Evolutionary conservation across 2,888 invertebrate genomes (phyloP).

Genomic region (Amphipoea lucens): DNA sequence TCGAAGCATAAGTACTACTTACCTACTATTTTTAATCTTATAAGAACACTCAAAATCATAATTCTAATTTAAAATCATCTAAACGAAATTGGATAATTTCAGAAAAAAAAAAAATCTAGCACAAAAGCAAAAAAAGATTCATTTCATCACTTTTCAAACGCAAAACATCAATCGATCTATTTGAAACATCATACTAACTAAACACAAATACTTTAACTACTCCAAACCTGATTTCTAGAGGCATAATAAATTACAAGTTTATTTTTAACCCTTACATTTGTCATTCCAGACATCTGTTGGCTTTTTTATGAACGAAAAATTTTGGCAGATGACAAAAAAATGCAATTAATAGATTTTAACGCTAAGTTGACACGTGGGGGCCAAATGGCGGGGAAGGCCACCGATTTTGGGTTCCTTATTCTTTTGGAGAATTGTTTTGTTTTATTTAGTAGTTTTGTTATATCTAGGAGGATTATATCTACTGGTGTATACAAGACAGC

Average conservation of each 20-base stretch:
- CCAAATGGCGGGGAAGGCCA: slow-evolving; percentile 82
- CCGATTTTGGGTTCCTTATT: slow-evolving; percentile 74
- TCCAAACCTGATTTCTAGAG: slow-evolving; percentile 51
- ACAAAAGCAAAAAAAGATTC: background rate
- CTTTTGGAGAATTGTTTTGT: slow-evolving; percentile 10
- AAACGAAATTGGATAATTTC: background rate
- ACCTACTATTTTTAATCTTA: background rate
- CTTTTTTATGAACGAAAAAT: slow-evolving; percentile 67
- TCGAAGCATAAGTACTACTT: background rate
- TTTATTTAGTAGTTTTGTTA: background rate
- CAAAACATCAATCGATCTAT: slow-evolving; percentile 1
- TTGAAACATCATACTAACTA: slow-evolving; percentile 18
- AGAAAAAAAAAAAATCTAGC: background rate
- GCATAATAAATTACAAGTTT: slow-evolving; percentile 65
- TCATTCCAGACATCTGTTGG: slow-evolving; percentile 69
- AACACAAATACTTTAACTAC: slow-evolving; percentile 29
- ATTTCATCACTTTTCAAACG: slow-evolving; percentile 18
- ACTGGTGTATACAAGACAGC: too few relatives aligned
- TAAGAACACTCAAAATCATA: background rate
- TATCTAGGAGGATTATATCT: background rate
- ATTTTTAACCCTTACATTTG: slow-evolving; percentile 80
- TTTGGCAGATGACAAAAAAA: slow-evolving; percentile 79
- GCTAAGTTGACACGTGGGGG: slow-evolving; percentile 83
- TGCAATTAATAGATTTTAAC: slow-evolving; percentile 82
- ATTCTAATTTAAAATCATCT: slow-evolving; percentile 6